Evolutionary conservation across 53 echinoderm and acorn worm species (phyloP), one percentile per base, ranked within the genome.

Genomic region (Paracentrotus lividus): DNA sequence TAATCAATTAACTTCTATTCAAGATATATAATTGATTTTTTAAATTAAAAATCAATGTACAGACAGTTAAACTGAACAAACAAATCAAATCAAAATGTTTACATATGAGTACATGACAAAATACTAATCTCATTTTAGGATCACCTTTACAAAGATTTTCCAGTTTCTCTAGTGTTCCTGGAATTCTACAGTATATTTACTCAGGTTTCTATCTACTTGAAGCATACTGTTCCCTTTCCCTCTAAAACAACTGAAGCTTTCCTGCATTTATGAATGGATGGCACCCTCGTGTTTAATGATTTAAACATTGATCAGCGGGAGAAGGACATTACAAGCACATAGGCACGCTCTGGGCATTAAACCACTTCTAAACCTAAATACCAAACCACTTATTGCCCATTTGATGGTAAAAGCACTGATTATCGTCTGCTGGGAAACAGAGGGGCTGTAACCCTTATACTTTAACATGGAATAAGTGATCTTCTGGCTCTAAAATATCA

Each of bases 301-400:
- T 40, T 40, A 72, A 72, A 40, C 72, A 72, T 8, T 36, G 40
- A 36, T 72, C 36, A 40, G 36, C 13, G 18, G 20, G 72, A 72
- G 72, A 40, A 66, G 38, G 33, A 72, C 18, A 29, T 31, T n/a
- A n/a, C n/a, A n/a, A n/a, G n/a, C n/a, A n/a, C n/a, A 40, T 3
- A 36, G 18, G 72, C 72, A 72, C 40, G 40, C 36, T 72, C 38
- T 72, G 40, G 72, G 40, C 72, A 72, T 81, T 81, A 81, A 72
- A 44, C 81, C 81, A 81, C 81, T 81, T 26, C 26, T 10, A 14
- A 81, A 47, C 47, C 81, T 81, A 81, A 81, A 81, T 81, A 81
- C 26, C 81, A 81, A 81, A 81, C 81, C 81, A 81, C 81, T 81
- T n/a, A 34, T 2, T 5, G 36, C 21, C 40, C 72, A 72, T 72